Evolutionary conservation across 2,113 vertebrate genomes (phyloP).

Genomic region (Onychorhynchus coronatus): DNA sequence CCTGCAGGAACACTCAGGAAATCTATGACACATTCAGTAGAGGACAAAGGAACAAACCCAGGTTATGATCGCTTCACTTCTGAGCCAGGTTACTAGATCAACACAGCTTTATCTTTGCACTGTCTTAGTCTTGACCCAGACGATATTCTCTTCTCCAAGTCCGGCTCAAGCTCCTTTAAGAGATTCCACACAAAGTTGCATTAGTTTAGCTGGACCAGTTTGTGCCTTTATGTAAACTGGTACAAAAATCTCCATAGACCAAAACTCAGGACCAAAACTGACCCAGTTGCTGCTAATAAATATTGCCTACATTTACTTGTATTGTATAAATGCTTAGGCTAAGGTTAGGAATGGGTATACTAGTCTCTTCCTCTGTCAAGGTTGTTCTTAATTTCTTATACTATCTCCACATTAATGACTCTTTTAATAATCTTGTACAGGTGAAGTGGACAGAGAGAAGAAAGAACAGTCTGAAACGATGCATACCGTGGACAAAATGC

Average conservation of each 20-base stretch:
- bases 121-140: background rate
- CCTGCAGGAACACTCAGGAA: background rate
- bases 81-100: background rate
- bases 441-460: constrained; percentile 77
- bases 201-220: background rate
- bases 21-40: background rate
- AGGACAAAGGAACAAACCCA: background rate
- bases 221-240: background rate
- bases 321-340: background rate
- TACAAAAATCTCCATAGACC: background rate
- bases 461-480: constrained; percentile 67
- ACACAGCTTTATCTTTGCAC: background rate
- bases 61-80: background rate
- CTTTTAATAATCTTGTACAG: constrained; percentile 67
- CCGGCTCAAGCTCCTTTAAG: background rate
- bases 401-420: background rate
- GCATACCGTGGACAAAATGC: constrained; percentile 69
- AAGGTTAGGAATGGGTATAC: background rate
- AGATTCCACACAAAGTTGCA: background rate
- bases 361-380: background rate
- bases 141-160: background rate
- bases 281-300: background rate
- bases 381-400: background rate
- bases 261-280: background rate
- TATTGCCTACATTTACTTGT: background rate